A percentile compares a stretch with the other conserved stretches of the same genome.
These are phyloP conservation scores for Caenorhabditis doughertyi DNA, from an alignment of 2,888 invertebrate genomes.

Conservation along the genomic window DNA sequence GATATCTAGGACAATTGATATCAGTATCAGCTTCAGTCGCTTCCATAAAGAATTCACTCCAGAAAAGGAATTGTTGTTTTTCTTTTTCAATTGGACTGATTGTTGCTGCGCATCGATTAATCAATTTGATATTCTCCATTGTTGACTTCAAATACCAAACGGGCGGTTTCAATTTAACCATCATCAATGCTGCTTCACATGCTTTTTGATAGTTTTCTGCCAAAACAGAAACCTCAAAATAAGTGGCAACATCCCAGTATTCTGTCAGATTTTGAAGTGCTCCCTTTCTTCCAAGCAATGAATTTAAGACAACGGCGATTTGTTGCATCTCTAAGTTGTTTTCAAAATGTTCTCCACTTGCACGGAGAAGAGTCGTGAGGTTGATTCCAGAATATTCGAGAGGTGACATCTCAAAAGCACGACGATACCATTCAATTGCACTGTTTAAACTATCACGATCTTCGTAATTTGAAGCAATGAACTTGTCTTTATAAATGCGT, in stretches of 20 bases:
- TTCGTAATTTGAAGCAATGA: slow-evolving; percentile 94
- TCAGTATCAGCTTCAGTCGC: slow-evolving; percentile 89
- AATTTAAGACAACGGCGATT: slow-evolving; percentile 93
- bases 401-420: slow-evolving; percentile 94
- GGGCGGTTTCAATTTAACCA: slow-evolving; percentile 85
- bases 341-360: slow-evolving; percentile 95
- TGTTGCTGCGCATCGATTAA: slow-evolving; percentile 88
- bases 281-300: slow-evolving; percentile 97
- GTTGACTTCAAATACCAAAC: slow-evolving; percentile 89
- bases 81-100: slow-evolving; percentile 75
- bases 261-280: slow-evolving; percentile 93
- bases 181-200: slow-evolving; percentile 91
- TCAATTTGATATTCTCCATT: slow-evolving; percentile 95
- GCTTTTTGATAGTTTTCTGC: slow-evolving; percentile 98
- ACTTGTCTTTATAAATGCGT: slow-evolving; percentile 90
- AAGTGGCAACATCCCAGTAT: slow-evolving; percentile 97
- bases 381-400: slow-evolving; percentile 99
- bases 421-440: slow-evolving; percentile 92
- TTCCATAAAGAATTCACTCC: slow-evolving; percentile 95
- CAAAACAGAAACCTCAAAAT: slow-evolving; percentile 89
- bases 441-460: slow-evolving; percentile 92
- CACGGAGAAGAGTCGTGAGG: slow-evolving; percentile 95
- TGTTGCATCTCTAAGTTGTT: slow-evolving; percentile 84
- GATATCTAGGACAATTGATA: slow-evolving; percentile 84
- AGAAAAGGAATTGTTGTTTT: slow-evolving; percentile 75